Percentiles rank a stretch among this genome's conserved stretches.
phyloP scores from a whole-genome alignment of 1,140 invertebrate genomes.

The Apis cerana region DNA sequence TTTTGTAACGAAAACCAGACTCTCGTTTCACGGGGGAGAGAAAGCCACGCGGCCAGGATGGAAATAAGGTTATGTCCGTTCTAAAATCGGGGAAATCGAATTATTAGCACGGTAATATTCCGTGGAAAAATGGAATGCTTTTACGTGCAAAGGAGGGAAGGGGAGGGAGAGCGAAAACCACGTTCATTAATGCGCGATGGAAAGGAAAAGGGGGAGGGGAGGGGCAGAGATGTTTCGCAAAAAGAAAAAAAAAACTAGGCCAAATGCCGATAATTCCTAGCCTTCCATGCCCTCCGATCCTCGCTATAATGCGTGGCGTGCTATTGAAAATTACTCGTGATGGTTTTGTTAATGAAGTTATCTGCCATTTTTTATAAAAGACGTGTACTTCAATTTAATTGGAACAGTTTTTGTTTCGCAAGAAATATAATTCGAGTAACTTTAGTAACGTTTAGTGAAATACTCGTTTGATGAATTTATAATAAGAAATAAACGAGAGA shows the following conservation, averaged over 20 bases:
- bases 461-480: too few species aligned
- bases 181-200: not conserved
- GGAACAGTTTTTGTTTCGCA: not conserved
- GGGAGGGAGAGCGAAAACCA: not conserved
- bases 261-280: conserved; percentile 25
- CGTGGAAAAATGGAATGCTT: not conserved
- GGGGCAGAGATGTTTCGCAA: not conserved
- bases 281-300: not conserved
- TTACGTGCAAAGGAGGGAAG: too few species aligned
- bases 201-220: not conserved
- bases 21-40: not conserved
- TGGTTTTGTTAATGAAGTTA: conserved; percentile 16
- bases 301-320: too few species aligned
- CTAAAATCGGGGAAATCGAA: not conserved
- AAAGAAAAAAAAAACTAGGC: conserved; percentile 3
- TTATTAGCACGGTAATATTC: not conserved
- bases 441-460: too few species aligned
- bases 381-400: not conserved
- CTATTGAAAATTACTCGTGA: not conserved
- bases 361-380: not conserved
- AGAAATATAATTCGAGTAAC: too few species aligned
- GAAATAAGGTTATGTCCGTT: not conserved
- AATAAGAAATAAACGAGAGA: too few species aligned
- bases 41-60: not conserved
- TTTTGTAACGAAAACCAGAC: not conserved